Percentiles rank a stretch among this genome's conserved stretches.
Conservation (phyloP, 2,888 invertebrate genomes). For the Fabriciana adippe region DNA sequence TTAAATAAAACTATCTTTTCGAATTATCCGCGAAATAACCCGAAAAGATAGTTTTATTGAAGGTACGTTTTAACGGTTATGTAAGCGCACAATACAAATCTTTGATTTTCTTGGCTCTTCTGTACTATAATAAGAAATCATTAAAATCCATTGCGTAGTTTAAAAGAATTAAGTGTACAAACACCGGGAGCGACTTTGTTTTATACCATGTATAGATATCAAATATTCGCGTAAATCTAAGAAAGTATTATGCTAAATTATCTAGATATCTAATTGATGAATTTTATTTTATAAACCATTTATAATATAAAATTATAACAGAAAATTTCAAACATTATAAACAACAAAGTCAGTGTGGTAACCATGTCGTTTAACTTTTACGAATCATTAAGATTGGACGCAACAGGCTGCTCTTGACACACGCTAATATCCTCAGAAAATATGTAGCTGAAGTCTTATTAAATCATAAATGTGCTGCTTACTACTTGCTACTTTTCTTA, state of each 20-base stretch:
- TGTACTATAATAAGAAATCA: too few species aligned
- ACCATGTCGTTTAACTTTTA: constrained; percentile 34
- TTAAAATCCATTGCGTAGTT: too few species aligned
- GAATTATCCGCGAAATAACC: too few species aligned
- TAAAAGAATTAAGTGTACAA: too few species aligned
- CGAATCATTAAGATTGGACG: constrained; percentile 33
- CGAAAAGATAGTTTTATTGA: too few species aligned
- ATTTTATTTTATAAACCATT: constrained; percentile 19
- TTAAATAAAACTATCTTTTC: too few species aligned
- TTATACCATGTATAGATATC: too few species aligned
- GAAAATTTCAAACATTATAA: constrained; percentile 20
- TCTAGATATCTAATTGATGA: background rate
- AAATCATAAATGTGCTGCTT: background rate
- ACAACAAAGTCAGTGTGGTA: constrained; percentile 28
- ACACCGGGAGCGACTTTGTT: too few species aligned
- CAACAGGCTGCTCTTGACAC: constrained; percentile 30
- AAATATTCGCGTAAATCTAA: too few species aligned
- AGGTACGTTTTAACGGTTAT: too few species aligned
- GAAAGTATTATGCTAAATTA: background rate
- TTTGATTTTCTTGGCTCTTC: too few species aligned
- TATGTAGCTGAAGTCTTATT: constrained; percentile 16
- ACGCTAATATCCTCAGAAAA: constrained; percentile 6
- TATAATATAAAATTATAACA: constrained; percentile 23
- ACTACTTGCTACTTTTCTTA: constrained; percentile 1
- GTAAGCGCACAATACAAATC: too few species aligned